Conservation (phyloP, 2,113 vertebrate genomes). For the Empidonax alnorum region DNA sequence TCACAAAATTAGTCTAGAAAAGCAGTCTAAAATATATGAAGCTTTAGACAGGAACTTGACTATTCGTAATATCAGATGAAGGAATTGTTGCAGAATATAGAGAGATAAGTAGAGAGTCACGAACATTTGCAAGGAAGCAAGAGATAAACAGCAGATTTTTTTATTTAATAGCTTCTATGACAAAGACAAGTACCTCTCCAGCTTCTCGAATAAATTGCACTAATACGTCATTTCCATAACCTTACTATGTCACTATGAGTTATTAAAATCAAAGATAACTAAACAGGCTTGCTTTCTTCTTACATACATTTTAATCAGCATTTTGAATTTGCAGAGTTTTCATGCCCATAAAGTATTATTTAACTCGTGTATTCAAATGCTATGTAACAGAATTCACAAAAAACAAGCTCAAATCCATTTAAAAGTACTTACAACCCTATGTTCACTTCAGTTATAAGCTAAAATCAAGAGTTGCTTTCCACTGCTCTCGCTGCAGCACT, state of each 20-base stretch:
- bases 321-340: background rate
- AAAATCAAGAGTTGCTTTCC: conserved; percentile 11
- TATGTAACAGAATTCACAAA: background rate
- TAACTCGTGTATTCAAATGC: background rate
- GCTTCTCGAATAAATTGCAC: background rate
- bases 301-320: background rate
- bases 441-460: background rate
- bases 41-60: background rate
- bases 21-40: background rate
- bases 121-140: background rate
- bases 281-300: background rate
- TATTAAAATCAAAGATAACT: background rate
- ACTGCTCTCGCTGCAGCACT: background rate
- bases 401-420: background rate
- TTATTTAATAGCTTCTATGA: background rate
- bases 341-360: background rate
- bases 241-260: background rate
- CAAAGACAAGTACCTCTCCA: background rate
- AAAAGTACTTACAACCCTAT: background rate
- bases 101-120: background rate
- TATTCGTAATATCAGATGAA: background rate
- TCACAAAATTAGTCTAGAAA: background rate
- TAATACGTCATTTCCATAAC: background rate
- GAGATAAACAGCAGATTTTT: background rate
- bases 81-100: background rate